Base-by-base conservation (phyloP, 2,113 vertebrate species). In the Cyprinodon brontotheroides region DNA sequence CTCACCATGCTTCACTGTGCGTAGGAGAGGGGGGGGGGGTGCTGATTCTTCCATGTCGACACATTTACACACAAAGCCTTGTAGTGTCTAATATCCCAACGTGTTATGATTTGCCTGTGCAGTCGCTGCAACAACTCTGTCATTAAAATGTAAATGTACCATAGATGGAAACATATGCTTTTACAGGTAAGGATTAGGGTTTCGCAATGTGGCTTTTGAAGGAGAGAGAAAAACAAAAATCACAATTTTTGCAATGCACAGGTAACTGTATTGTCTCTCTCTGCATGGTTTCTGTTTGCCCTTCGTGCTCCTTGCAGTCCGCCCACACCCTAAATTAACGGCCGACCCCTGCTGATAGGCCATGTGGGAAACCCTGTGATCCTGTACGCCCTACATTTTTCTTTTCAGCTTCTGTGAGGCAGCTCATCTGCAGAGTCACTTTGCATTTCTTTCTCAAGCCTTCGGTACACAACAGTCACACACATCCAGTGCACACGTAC, bases 301-400 rank as follows among this genome's bases (percentile, higher is more conserved):
- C 80, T 90, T 80, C 78, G 70, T 74, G 73, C 59, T 70, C 72
- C 78, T 78, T 82, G 41, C 67, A 57, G 76, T 73, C 81, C 80
- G 41, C 91, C 85, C 85, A 87, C 89, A 77, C 75, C 85, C 76
- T 61, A 85, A 85, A 88, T 84, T 83, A 74, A 77, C 36, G 79
- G 45, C 80, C 71, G 72, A 78, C 88, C 86, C 84, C 77, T 81
- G 84, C 80, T 62, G 72, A n/a, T 77, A 2, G 38, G 75, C 72
- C 29, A 22, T 67, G 75, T 77, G 70, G 78, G 77, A 83, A 84
- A 81, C 80, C 83, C 65, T 74, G 83, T 41, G 74, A 72, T 65
- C 69, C 20, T 66, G 65, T 61, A 83, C 86, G 68, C 89, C 87
- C 83, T 85, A 82, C 41, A 6, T 61, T 67, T 86, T 11, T 62